Conservation (phyloP, 2,888 invertebrate genomes). For the Synanthedon tipuliformis region DNA sequence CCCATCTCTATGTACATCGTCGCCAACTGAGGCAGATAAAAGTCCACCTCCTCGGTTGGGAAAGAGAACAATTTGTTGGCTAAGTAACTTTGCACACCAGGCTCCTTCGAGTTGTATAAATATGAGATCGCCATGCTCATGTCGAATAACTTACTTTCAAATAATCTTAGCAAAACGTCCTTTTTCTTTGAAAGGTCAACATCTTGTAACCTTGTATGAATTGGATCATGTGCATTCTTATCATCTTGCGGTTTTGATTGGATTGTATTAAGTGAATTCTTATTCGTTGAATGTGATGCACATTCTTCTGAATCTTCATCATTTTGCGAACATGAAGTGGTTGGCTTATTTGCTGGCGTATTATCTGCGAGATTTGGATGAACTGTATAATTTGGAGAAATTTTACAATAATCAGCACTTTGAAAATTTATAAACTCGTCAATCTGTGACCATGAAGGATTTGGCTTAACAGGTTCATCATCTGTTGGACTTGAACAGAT, state of each 20-base stretch:
- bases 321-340: too few species aligned
- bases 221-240: slow-evolving; percentile 3
- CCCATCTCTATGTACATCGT: slow-evolving; percentile 99
- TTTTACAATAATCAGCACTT: too few species aligned
- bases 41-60: slow-evolving; percentile 91
- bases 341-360: too few species aligned
- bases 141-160: slow-evolving; percentile 96
- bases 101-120: slow-evolving; percentile 97
- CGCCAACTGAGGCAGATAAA: slow-evolving; percentile 97
- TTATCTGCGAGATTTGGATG: too few species aligned
- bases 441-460: neutral
- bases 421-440: neutral
- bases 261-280: too few species aligned
- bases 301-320: too few species aligned
- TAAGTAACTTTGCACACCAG: slow-evolving; percentile 96
- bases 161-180: slow-evolving; percentile 85
- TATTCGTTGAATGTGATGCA: too few species aligned
- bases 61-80: slow-evolving; percentile 98
- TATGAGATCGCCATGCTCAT: slow-evolving; percentile 99
- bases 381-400: too few species aligned
- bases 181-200: slow-evolving; percentile 64
- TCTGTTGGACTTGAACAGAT: too few species aligned
- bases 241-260: neutral
- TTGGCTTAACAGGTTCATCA: too few species aligned
- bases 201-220: slow-evolving; percentile 8